A percentile compares a stretch with the other conserved stretches of the same genome.
phyloP scores from a whole-genome alignment of 2,797 vertebrate species.

The Choloepus didactylus region DNA sequence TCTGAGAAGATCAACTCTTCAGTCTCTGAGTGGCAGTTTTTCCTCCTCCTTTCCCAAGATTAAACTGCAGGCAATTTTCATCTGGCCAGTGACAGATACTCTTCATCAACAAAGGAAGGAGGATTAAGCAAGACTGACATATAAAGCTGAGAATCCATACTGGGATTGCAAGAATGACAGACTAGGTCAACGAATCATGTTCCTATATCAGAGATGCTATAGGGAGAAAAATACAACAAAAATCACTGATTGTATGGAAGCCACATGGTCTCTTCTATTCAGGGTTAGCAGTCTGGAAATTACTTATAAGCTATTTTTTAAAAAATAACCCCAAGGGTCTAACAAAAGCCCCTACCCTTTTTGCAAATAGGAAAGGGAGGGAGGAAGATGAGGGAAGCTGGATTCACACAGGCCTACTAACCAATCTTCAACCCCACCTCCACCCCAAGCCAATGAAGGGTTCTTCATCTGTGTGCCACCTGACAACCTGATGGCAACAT shows the following conservation, averaged over 20 bases:
- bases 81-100: not conserved
- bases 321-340: not conserved
- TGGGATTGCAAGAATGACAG: not conserved
- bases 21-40: not conserved
- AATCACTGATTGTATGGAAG: not conserved
- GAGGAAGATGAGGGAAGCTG: not conserved
- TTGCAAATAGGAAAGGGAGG: not conserved
- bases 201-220: conserved; percentile 46
- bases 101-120: conserved; percentile 63
- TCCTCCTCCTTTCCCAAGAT: conserved; percentile 1
- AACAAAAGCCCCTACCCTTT: not conserved
- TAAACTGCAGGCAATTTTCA: conserved; percentile 61
- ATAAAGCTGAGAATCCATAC: conserved; percentile 47
- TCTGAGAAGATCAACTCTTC: conserved; percentile 4
- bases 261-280: not conserved
- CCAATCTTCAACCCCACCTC: not conserved
- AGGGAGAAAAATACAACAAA: conserved; percentile 19
- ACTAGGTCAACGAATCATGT: conserved; percentile 57
- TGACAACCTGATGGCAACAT: not conserved
- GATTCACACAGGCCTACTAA: not conserved
- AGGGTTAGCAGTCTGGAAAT: not conserved
- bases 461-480: not conserved
- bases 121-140: conserved; percentile 54
- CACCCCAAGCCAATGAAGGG: not conserved
- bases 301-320: conserved; percentile 6